Base-by-base conservation (phyloP, 2,888 invertebrate species). In the Lepidonotus clava region DNA sequence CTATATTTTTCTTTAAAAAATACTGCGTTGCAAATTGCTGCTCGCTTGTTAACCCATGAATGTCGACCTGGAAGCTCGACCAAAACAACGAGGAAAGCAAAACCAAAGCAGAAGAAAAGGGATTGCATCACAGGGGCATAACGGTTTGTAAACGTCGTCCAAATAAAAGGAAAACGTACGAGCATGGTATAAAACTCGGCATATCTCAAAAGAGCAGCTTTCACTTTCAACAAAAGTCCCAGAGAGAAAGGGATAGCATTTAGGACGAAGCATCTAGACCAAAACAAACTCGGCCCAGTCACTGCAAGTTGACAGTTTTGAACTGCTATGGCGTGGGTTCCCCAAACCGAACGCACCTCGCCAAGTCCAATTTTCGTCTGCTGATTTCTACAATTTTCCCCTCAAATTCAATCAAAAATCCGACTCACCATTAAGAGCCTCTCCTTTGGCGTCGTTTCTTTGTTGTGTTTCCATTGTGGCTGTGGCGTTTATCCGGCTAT, bases 361-460 rank as follows among this genome's bases (percentile, higher is more conserved):
- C 61, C 61, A 61, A 24, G 11, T 2, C 11, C 61, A 24, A 28
- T 61, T 61, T 61, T 61, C 61, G 61, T 61, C 28, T 11, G 28
- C 0, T 61, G 61, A 61, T 61, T 28, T 61, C 61, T 61, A n/a
- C 61, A 24, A 28, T n/a, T 5, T 11, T n/a, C 8, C 0, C 1
- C 1, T 4, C 2, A 34, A 36, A 1, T 76, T 5, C 38, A 76
- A 38, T 14, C 2, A 34, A 24, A 76, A 14, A 76, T n/a, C 21
- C 14, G 18, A 34, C 76, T 76, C 28, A 76, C 76, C 76, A 21
- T 76, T 76, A 0, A 76, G 76, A 76, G 21, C 38, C 24, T 76
- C 76, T 21, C 76, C 76, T 76, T 76, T 76, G 76, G 38, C 76
- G n/a, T 76, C 76, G 40, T 76, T 76, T 18, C n/a, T 76, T 76